Conservation (phyloP, 1,140 invertebrate genomes). For the Euura saliciscinereae region DNA sequence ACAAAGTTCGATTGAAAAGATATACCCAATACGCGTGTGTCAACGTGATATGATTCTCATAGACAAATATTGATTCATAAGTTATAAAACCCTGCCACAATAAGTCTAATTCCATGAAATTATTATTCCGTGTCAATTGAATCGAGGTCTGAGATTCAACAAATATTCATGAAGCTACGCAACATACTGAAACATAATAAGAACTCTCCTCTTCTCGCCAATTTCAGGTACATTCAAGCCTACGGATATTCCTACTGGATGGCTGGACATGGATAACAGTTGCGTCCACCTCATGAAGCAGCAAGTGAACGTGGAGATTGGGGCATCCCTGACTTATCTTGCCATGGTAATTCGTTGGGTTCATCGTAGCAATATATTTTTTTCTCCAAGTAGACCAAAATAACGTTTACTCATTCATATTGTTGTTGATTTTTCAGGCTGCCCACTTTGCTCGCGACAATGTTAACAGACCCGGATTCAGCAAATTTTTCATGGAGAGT, state of each 20-base stretch:
- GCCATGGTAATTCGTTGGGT: slow-evolving; percentile 69
- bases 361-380: neutral
- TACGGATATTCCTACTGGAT: slow-evolving; percentile 61
- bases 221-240: slow-evolving; percentile 53
- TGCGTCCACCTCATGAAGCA: slow-evolving; percentile 68
- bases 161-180: neutral
- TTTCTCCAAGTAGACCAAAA: too few species aligned
- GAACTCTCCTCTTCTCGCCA: slow-evolving; percentile 17
- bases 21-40: too few species aligned
- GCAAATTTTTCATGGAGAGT: slow-evolving; percentile 85
- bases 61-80: too few species aligned
- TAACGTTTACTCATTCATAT: neutral
- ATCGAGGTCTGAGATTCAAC: neutral
- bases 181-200: neutral
- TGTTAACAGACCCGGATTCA: slow-evolving; percentile 85
- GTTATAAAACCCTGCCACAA: neutral
- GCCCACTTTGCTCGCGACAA: slow-evolving; percentile 82
- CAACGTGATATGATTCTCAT: too few species aligned
- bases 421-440: slow-evolving; percentile 59
- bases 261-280: slow-evolving; percentile 69
- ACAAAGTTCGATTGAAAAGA: too few species aligned
- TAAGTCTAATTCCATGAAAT: neutral
- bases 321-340: slow-evolving; percentile 80
- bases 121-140: neutral
- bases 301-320: slow-evolving; percentile 80